phyloP scores from a whole-genome alignment of 2,888 invertebrate species.

The Drosophila setosimentum region DNA sequence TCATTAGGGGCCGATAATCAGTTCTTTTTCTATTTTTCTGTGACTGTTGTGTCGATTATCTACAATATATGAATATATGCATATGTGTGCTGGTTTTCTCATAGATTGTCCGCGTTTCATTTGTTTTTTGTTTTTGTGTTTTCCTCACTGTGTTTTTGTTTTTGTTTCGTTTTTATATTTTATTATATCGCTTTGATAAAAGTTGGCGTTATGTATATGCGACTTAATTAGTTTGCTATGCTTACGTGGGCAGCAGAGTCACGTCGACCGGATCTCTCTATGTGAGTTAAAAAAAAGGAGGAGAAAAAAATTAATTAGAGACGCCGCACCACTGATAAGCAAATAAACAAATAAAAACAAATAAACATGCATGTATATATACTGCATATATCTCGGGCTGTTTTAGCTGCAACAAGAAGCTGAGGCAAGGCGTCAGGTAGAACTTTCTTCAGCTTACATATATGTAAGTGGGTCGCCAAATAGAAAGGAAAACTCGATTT shows the following conservation, averaged over 20 bases:
- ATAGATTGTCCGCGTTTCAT: slow-evolving; percentile 54
- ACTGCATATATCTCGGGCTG: slow-evolving; percentile 6
- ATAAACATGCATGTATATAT: slow-evolving; percentile 33
- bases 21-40: slow-evolving; percentile 31
- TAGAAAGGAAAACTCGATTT: slow-evolving; percentile 19
- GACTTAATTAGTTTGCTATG: slow-evolving; percentile 75
- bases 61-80: slow-evolving; percentile 25
- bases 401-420: slow-evolving; percentile 27
- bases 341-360: slow-evolving; percentile 65
- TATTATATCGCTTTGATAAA: slow-evolving; percentile 70
- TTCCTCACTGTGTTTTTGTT: slow-evolving; percentile 28
- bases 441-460: slow-evolving; percentile 63
- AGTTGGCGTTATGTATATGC: slow-evolving; percentile 70
- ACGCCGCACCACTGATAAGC: slow-evolving; percentile 68
- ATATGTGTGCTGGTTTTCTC: slow-evolving; percentile 33
- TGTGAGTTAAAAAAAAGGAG: slow-evolving; percentile 12
- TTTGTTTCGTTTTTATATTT: slow-evolving; percentile 40
- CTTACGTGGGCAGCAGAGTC: slow-evolving; percentile 62
- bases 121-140: slow-evolving; percentile 26
- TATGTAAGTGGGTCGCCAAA: slow-evolving; percentile 37
- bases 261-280: slow-evolving; percentile 58
- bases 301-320: slow-evolving; percentile 72
- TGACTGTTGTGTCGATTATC: slow-evolving; percentile 52
- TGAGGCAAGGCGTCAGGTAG: slow-evolving; percentile 38
- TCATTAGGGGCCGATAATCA: slow-evolving; percentile 71